Percentiles rank a stretch among this genome's conserved stretches.
These are phyloP conservation scores for Rhopalosiphum padi DNA, from an alignment of 1,140 invertebrate species.

Conservation along the genomic window DNA sequence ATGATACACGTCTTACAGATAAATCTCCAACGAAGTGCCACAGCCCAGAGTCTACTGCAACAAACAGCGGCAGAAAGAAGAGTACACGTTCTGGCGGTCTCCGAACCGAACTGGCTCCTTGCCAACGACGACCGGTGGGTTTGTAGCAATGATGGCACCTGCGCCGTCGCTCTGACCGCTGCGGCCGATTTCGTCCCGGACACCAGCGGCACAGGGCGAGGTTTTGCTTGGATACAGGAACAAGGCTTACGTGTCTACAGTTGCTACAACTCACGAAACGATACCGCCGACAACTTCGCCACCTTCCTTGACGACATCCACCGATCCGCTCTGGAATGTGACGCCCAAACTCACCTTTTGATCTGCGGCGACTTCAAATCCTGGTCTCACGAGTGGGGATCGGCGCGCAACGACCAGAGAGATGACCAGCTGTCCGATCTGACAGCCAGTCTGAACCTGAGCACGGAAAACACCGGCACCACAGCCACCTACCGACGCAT, in stretches of 20 bases:
- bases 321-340: background rate
- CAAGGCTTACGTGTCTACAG: background rate
- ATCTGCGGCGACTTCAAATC: background rate
- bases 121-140: background rate
- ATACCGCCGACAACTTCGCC: background rate
- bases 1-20: background rate
- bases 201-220: rapidly evolving
- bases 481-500: background rate
- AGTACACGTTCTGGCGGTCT: background rate
- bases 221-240: background rate
- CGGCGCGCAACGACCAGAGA: background rate
- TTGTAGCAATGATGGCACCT: background rate
- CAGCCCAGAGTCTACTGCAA: background rate
- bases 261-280: background rate
- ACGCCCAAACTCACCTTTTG: too few species aligned
- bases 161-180: background rate
- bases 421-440: background rate
- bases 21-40: background rate
- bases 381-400: too few species aligned
- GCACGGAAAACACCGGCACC: background rate
- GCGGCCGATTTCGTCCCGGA: background rate
- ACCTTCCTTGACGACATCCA: background rate
- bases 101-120: background rate
- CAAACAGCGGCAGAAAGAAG: background rate
- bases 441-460: background rate